Base-by-base conservation (phyloP, 1,140 invertebrate genomes). In the Scaptomyza graminum region DNA sequence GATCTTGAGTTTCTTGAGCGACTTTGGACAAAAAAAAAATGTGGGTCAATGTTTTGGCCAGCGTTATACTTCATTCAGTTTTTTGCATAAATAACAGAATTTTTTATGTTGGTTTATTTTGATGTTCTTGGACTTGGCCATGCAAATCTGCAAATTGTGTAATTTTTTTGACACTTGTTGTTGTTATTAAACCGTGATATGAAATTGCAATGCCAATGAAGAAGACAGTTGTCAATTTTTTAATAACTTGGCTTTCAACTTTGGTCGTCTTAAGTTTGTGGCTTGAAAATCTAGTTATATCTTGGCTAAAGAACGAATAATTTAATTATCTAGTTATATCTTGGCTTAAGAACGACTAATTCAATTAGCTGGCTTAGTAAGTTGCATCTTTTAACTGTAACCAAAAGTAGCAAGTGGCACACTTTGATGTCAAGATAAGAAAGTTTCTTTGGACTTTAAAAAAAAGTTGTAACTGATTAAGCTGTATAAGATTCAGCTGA, bases 71-170 rank as follows among this genome's bases (percentile, higher is more conserved):
- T 44, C 25, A 60, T 76, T 74, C 57, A 69, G 50, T 71, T 90
- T 90, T 90, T 44, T 84, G 88, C 83, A 79, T 66, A 79, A 16
- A 78, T 88, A 78, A 87, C 82, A 82, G 78, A 73, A 76, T 82
- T 43, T 37, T 7, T 13, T 49, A 22, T 22, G 6, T 31, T 16
- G 5, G 8, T 15, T 70, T 25, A 50, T 77, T 69, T 74, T 64
- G 55, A 65, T 78, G 84, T 59, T 81, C 84, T 89, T 89, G 84
- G 88, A 90, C 87, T 90, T 88, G 79, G 79, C 88, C 87, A 74
- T 88, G 79, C 85, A 70, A 72, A 51, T 51, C 59, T 60, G 61
- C 44, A 61, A 68, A 46, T 41, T 47, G 31, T 34, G 18, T 54
- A 37, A 47, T 15, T 49, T 61, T 57, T 61, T 37, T 61, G 37